Conservation (phyloP, 2,797 vertebrate species). For the Sebastes paucispinis region DNA sequence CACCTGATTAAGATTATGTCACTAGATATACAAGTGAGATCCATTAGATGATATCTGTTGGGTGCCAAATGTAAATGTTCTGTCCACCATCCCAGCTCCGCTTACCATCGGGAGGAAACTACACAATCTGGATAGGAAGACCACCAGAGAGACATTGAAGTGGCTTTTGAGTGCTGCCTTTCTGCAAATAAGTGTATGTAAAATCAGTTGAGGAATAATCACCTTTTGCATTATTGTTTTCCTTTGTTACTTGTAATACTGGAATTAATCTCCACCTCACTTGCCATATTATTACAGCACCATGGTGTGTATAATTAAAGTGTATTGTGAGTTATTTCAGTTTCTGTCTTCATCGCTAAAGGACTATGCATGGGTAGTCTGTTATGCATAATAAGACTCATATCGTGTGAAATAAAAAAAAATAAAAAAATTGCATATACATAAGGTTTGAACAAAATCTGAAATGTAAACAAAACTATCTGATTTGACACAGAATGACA, state of each 20-base stretch:
- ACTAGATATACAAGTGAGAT: not conserved
- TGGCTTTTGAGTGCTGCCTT: not conserved
- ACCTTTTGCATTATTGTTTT: not conserved
- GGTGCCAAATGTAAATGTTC: not conserved
- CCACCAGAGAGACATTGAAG: not conserved
- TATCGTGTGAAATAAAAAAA: too few species aligned
- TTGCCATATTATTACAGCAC: not conserved
- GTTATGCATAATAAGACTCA: too few species aligned
- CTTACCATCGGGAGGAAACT: not conserved
- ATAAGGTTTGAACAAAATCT: not conserved
- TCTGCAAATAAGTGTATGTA: not conserved
- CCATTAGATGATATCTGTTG: not conserved
- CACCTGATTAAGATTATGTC: not conserved
- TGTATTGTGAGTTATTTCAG: not conserved
- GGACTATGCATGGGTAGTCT: too few species aligned
- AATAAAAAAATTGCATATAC: not conserved
- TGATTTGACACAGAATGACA: not conserved
- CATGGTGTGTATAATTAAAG: not conserved
- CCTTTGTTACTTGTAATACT: not conserved
- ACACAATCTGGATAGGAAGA: not conserved
- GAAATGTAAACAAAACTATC: not conserved
- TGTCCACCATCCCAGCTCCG: not conserved
- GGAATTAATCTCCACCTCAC: not conserved
- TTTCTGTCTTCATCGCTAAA: too few species aligned
- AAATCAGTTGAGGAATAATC: not conserved